Evolutionary conservation across 2,888 invertebrate genomes (phyloP), one percentile per base, ranked within the genome.

Genomic region (Ennomos quercinarius): DNA sequence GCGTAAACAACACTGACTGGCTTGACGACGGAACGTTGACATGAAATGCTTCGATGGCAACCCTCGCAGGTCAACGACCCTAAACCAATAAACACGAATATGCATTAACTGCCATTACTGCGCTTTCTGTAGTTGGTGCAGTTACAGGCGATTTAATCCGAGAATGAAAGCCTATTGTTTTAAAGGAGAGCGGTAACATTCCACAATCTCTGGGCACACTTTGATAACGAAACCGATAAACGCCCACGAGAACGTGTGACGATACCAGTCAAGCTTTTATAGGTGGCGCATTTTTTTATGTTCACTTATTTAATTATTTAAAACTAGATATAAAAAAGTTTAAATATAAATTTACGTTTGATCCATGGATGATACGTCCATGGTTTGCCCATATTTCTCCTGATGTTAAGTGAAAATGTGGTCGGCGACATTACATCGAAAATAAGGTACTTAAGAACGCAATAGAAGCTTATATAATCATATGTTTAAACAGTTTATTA

Each of bases 181-280:
- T 63, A 66, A 68, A 71, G 63, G 55, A 52, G 61, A 67, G 68
- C 63, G 64, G 57, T 64, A 64, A 66, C 71, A 68, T 64, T 67
- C 58, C 64, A 64, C 71, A 84, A 83, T 82, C 80, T 72, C 71
- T 74, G 73, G 77, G 74, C 76, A 78, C 72, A 76, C 68, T 74
- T 73, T 70, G 86, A 88, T 89, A 87, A 86, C 72, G 62, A 54
- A 38, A 49, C 41, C 75, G 84, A 89, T 89, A 89, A 84, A 71
- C 74, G 71, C 72, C 76, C 80, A 85, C 81, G 78, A 82, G 86
- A 86, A 87, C 86, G 73, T 80, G 77, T 76, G 78, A 71, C 74
- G 74, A 76, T 74, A 71, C 70, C 68, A 65, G 75, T 63, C 65
- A 27, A 27, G 67, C 66, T 69, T 75, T 27, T 27, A 27, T 27